Evolutionary conservation across 1,140 invertebrate genomes (phyloP), one percentile per base, ranked within the genome.

Genomic region (Temnothorax nylanderi): DNA sequence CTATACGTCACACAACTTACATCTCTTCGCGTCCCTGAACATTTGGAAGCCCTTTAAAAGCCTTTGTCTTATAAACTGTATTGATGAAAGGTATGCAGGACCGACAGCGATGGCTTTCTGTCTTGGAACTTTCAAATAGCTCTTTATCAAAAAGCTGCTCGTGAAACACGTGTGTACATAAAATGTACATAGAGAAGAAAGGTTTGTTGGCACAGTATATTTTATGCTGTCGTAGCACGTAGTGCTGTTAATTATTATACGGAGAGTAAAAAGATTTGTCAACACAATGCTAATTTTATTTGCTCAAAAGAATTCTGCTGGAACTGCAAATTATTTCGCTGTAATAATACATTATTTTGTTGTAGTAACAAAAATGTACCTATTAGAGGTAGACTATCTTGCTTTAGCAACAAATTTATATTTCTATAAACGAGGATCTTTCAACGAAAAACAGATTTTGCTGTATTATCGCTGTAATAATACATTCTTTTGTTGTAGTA

Each of bases 31-130:
- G 90, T 91, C 91, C 86, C 88, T 91, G 82, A 87, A 89, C 91
- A 93, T 93, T 91, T 84, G 72, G 92, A 94, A 94, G 92, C 92
- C 92, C 85, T 89, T 89, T 88, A 93, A 93, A 76, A 72, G 85
- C 81, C 78, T 89, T 89, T 92, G 86, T 87, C 60, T 91, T 89
- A 87, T 90, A 88, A 92, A 92, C 86, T 51, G 26, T 51, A 84
- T n/a, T 77, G 88, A 92, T 76, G 71, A 69, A 90, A 90, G 78
- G 11, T 67, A 44, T 60, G 60, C 87, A 91, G 91, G 82, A 62
- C 75, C 86, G 91, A 91, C 88, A 58, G 84, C 16, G 21, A 18
- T 56, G 37, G 47, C 49, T 72, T 82, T 72, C 16, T 32, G 1
- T 71, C 16, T 37, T 18, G 16, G 7, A 44, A 21, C 37, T 58